Evolutionary conservation across 92 coral and sea anemone genomes (phyloP), one percentile per base, ranked within the genome.

Genomic region (Paragorgia papillata): DNA sequence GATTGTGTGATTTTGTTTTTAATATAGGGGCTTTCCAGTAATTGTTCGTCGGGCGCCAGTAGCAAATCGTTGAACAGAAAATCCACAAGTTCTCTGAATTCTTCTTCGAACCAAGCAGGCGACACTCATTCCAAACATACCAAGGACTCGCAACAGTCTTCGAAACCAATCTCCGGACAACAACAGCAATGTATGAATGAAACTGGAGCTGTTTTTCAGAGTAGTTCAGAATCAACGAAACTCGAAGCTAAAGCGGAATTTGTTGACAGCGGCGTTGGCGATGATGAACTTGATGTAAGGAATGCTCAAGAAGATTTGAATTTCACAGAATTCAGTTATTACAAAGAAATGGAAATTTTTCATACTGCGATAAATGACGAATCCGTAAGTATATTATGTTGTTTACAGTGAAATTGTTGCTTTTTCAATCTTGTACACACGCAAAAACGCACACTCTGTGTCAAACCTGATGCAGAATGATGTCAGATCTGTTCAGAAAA

Each of bases 241-340:
- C 28, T 8, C 33, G 60, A 30, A 9, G 39, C 25, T n/a, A 48
- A 71, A 3, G 32, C 63, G 22, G 78, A 71, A 27, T 29, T 33
- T 31, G 57, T 28, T 31, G 62, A 71, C 51, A 51, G 64, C 20
- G 64, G 78, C 1, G 62, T 71, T 15, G 78, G 64, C 31, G 78
- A 71, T 4, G 78, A 71, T 33, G 75, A 68, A 51, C 7, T 44
- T 14, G 57, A 68, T 9, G 64, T 29, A 8, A 17, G 2, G 18
- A 25, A 43, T 27, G 43, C 21, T 55, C 76, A 69, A 15, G 97
- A 85, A 49, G 65, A 78, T 70, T 92, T 86, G 50, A 92, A 89
- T 76, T 65, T 89, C 14, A 76, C 89, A 28, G 99, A 95, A 82
- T 79, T 83, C 24, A 81, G 80, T 49, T 95, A 95, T 84, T 95